These are phyloP conservation scores for Lepidostoma basale DNA, from an alignment of 1,140 invertebrate genomes.

Conservation along the genomic window DNA sequence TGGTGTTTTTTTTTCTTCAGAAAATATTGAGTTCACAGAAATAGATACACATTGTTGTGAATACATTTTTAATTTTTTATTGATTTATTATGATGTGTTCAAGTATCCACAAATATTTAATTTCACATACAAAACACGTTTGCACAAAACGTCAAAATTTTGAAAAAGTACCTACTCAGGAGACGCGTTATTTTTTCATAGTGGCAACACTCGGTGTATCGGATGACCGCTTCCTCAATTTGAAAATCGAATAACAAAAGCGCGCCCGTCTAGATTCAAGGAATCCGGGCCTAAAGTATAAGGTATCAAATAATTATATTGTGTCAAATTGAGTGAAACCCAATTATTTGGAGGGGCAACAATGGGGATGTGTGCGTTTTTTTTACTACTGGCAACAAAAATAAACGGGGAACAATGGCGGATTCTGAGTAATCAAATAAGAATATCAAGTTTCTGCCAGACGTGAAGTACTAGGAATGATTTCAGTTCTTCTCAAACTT, in stretches of 20 bases:
- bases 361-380: constrained; percentile 35
- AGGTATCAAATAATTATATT: constrained; percentile 47
- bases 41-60: neutral
- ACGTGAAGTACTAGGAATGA: neutral
- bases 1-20: no score
- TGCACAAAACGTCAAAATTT: neutral
- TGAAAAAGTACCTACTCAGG: neutral
- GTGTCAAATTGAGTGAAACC: constrained; percentile 46
- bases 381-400: constrained; percentile 32
- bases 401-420: constrained; percentile 30
- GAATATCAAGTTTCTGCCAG: constrained; percentile 39
- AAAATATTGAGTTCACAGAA: no score
- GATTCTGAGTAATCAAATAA: constrained; percentile 42
- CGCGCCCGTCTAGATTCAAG: neutral
- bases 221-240: constrained; percentile 42
- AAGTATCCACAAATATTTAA: no score
- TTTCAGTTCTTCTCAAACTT: neutral
- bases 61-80: neutral
- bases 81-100: neutral
- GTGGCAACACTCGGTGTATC: constrained; percentile 21
- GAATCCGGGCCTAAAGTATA: constrained; percentile 34
- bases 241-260: constrained; percentile 7
- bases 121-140: neutral
- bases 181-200: neutral
- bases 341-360: constrained; percentile 38